Evolutionary conservation across 2,888 invertebrate genomes (phyloP), one percentile per base, ranked within the genome.

Genomic region (Stenodera caucasica): DNA sequence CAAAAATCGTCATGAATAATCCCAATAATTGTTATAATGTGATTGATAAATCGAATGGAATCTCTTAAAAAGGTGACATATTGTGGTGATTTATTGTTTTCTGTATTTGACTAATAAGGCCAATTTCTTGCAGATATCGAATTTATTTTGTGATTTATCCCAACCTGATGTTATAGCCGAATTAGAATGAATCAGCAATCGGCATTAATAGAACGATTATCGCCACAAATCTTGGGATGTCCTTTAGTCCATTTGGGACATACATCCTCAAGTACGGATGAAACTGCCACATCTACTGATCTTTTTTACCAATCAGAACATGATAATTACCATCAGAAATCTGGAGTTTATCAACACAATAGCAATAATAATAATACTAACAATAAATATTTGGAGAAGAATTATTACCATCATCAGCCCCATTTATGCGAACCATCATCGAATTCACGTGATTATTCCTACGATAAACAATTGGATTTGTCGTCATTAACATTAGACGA

Each of bases 231-330:
- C 52, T 77, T 83, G 73, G 83, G 84, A 71, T 87, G 86, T 77
- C 86, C 87, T 58, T 78, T 87, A 72, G 86, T 86, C 62, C 85
- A 85, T 65, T 77, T 86, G 67, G 85, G 85, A 40, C 81, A 84
- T 62, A 81, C 82, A 62, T 81, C 81, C 81, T 29, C 76, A 75
- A 65, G 69, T 53, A 67, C 67, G 63, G 77, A 69, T 73, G 79
- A 67, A 59, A 72, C 66, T 30, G 70, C 67, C 51, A 68, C 68
- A 26, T 70, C 70, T 4, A 65, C 69, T 53, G 71, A 72, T 55
- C 65, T 63, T 15, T 62, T 64, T 29, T 66, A 72, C 64, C 68
- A 72, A 51, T 57, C 69, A n/a, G 74, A 75, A 59, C 70, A 68
- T 57, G 68, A 70, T 58, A 72, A 72, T 40, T 69, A 70, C 37